Base-by-base conservation (phyloP, 2,888 invertebrate genomes). In the Drosophila fungiperda region DNA sequence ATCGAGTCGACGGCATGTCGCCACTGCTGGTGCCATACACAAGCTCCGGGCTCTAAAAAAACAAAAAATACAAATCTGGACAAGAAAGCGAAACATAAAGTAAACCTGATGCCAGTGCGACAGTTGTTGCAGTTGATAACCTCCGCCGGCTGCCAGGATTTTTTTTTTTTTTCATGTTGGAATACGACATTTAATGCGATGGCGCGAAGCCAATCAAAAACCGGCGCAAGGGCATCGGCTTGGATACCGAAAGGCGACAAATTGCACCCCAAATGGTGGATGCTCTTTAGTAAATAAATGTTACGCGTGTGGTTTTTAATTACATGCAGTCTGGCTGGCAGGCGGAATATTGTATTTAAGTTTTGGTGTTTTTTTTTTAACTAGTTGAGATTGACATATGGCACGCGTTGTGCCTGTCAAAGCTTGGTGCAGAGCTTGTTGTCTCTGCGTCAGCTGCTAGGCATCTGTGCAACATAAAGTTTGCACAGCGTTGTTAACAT, bases 181-280 rank as follows among this genome's bases (percentile, higher is more conserved):
- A 67, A 53, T 40, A 57, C 61, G 82, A 75, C 68, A 82, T 68
- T 84, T 72, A 60, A 76, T 67, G 73, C 77, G 73, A 23, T 17
- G 78, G 82, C 88, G 84, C 87, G 91, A 91, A 91, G 91, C 92
- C 91, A 90, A 91, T 90, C 82, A 91, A 91, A 86, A 90, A 83
- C 92, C 78, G 90, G 49, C 53, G 61, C 60, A 65, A 49, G 54
- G 76, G 80, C 88, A 87, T 71, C 83, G 83, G 79, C 79, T 76
- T 80, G 79, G 49, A 49, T 35, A 23, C 29, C 32, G 58, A 61
- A 68, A 57, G 68, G 55, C 62, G 57, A 17, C 45, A 64, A 76
- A 67, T 67, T 77, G 72, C 65, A 60, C 68, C 72, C 67, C 40
- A 64, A 65, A 17, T 66, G 58, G 62, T 72, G 74, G 68, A 72